These are phyloP conservation scores for Apteryx owenii DNA, from an alignment of 2,113 vertebrate genomes.

Conservation along the genomic window DNA sequence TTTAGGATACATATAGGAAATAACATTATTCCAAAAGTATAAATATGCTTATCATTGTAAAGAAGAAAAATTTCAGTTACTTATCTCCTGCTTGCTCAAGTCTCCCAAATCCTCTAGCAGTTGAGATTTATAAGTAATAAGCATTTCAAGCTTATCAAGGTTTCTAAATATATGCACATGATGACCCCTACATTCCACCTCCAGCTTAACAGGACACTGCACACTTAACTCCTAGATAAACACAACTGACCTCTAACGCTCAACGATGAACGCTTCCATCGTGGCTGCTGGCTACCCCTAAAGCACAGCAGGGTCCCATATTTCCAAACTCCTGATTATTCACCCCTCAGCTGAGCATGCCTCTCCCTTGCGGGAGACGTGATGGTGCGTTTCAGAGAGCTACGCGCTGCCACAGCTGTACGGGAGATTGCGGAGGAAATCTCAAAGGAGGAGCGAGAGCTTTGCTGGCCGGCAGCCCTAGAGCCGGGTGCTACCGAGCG, in stretches of 20 bases:
- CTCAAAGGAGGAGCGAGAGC: neutral
- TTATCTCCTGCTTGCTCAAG: neutral
- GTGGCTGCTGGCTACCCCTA: neutral
- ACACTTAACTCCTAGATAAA: conserved; percentile 7
- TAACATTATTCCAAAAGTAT: neutral
- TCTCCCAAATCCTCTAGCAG: neutral
- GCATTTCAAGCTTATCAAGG: conserved; percentile 7
- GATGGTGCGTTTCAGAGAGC: neutral
- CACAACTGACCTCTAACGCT: neutral
- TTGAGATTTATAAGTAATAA: conserved; percentile 9
- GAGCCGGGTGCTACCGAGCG: neutral
- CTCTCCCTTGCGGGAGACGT: neutral
- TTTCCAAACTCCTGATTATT: neutral
- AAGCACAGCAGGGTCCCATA: neutral
- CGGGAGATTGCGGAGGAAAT: neutral
- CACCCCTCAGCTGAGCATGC: neutral
- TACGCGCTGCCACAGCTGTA: accelerated
- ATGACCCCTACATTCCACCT: conserved; percentile 1
- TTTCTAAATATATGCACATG: conserved; percentile 39
- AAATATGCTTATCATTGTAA: neutral
- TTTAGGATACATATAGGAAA: neutral
- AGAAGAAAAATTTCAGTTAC: neutral
- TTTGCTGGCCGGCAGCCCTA: neutral
- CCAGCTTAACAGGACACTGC: neutral
- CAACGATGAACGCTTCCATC: neutral